Base-by-base conservation (phyloP, 2,888 invertebrate species). In the Diabrotica balteata region DNA sequence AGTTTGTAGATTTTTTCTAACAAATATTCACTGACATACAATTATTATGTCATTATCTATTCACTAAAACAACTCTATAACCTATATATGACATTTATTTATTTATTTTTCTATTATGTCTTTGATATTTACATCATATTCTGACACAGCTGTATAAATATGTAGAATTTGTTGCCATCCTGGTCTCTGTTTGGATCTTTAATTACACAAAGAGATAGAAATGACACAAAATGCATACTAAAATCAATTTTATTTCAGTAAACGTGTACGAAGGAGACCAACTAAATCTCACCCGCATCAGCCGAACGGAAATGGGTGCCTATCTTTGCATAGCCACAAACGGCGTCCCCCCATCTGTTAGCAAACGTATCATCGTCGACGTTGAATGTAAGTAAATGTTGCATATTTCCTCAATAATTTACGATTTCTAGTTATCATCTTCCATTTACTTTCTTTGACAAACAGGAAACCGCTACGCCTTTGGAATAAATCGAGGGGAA, bases 331-430 rank as follows among this genome's bases (percentile, higher is more conserved):
- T 93, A 80, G 93, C 93, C 52, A 91, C 93, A 79, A 95, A 95
- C 82, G 93, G 94, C 53, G 93, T 95, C 42, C 95, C 95, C 49
- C 95, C 95, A 60, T 94, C 95, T 49, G 95, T 95, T 81, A 95
- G 95, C 85, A 96, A 95, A 86, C 88, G 95, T 82, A 95, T 95
- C 86, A 94, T 93, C 80, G 91, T 95, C 67, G 95, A 95, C 82
- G 95, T 95, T 72, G 95, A 95, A 87, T 95, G 95, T 95, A 83
- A 92, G 92, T 89, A 77, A 73, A 75, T 70, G 67, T 73, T 68
- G 59, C 67, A 72, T 53, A 68, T 70, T 72, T 73, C 72, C 71
- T 69, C 65, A 69, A 74, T 75, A 73, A 70, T 66, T 71, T 66
- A 70, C 61, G 62, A 72, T 71, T 71, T 52, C 52, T 46, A 46